phyloP scores from a whole-genome alignment of 1,140 invertebrate species.

The Hycleus phaleratus region DNA sequence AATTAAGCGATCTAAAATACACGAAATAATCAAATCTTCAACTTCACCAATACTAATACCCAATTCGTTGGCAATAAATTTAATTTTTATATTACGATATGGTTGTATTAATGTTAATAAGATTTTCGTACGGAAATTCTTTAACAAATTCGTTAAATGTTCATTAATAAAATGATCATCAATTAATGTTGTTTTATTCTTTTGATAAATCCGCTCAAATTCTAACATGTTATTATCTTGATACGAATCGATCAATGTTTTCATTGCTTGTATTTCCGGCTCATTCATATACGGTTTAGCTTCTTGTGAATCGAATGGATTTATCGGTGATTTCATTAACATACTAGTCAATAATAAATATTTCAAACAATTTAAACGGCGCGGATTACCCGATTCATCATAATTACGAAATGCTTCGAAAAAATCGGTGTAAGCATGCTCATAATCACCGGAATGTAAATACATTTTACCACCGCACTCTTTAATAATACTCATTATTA shows the following conservation, averaged over 20 bases:
- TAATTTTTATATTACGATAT: conserved; percentile 94
- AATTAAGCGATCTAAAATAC: conserved; percentile 55
- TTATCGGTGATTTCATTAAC: conserved; percentile 98
- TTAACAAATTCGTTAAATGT: conserved; percentile 93
- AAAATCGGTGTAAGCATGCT: conserved; percentile 93
- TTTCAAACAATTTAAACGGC: conserved; percentile 96
- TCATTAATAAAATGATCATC: conserved; percentile 97
- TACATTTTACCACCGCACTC: conserved; percentile 99
- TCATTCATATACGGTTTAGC: conserved; percentile 99
- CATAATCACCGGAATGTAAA: conserved; percentile 93
- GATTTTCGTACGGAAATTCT: conserved; percentile 93
- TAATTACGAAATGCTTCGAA: conserved; percentile 99
- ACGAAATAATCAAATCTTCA: conserved; percentile 87
- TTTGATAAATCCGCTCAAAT: conserved; percentile 92
- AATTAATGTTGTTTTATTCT: conserved; percentile 94
- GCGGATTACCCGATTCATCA: conserved; percentile 94
- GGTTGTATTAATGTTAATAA: conserved; percentile 94
- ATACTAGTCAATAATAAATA: conserved; percentile 98
- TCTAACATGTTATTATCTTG: conserved; percentile 98
- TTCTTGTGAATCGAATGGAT: conserved; percentile 99
- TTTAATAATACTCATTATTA: conserved; percentile 98
- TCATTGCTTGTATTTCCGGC: conserved; percentile 98
- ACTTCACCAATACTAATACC: conserved; percentile 93
- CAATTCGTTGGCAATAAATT: conserved; percentile 93
- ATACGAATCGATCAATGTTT: conserved; percentile 93